A percentile compares a stretch with the other conserved stretches of the same genome.
Conservation (phyloP, 1,140 invertebrate genomes). For the Zelostemma sp. region DNA sequence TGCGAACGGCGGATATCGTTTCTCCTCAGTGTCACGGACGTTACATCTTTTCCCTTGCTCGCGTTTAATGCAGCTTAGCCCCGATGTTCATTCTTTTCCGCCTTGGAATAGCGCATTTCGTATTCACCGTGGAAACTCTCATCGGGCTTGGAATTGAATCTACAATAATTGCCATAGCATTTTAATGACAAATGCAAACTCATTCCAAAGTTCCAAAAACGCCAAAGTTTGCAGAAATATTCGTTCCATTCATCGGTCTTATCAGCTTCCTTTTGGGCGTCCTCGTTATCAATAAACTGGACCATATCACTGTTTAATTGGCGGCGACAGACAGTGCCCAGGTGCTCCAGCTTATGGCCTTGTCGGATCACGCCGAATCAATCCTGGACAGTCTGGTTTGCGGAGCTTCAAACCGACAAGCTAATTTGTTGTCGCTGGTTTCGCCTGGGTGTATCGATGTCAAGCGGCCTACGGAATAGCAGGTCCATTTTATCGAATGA, state of each 20-base stretch:
- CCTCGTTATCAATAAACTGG: no score
- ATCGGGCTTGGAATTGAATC: conserved; percentile 34
- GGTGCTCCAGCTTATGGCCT: not conserved
- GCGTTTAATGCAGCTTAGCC: conserved; percentile 35
- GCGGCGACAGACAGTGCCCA: no score
- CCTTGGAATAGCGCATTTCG: conserved; percentile 29
- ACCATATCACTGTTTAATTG: no score
- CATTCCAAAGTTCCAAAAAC: no score
- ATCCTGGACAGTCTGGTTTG: conserved; percentile 39
- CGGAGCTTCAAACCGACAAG: conserved; percentile 40
- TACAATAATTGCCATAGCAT: not conserved
- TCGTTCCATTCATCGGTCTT: no score
- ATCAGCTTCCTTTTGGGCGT: no score
- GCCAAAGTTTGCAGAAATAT: no score
- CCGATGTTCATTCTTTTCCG: conserved; percentile 29
- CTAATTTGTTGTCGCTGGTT: conserved; percentile 49
- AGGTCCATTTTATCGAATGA: conserved; percentile 66
- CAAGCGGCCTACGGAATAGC: conserved; percentile 26
- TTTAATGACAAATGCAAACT: no score
- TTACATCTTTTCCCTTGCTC: conserved; percentile 31
- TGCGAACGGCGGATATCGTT: conserved; percentile 37
- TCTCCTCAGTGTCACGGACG: conserved; percentile 26
- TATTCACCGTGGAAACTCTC: conserved; percentile 32
- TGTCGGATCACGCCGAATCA: conserved; percentile 31
- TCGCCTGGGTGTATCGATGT: conserved; percentile 37